Base-by-base conservation (phyloP, 2,797 vertebrate species). In the Pangasius krempfi region DNA sequence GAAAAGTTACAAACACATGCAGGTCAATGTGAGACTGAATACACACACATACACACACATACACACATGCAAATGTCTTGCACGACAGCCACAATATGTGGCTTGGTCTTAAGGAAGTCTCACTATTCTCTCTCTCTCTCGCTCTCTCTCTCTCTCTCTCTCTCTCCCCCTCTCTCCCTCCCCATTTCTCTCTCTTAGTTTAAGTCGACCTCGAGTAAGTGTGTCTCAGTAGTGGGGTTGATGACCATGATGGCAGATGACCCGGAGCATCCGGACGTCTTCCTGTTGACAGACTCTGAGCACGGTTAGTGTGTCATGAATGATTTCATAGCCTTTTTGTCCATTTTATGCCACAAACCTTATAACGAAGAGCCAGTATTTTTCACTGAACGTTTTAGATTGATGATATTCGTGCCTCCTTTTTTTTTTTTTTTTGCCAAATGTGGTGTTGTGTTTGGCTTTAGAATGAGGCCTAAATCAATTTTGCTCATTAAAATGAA, bases 181-280 rank as follows among this genome's bases (percentile, higher is more conserved):
- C 37, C 54, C 27, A 33, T 18, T 9, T 25, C 5, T 84, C 27
- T 88, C 7, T 80, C 66, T 79, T 94, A 99, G 99, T 99, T 99
- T 95, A 99, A 99, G 94, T 99, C 99, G 7, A 98, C 96, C 0
- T 97, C 98, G 1, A 98, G 96, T 94, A 99, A 99, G 95, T 97
- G 93, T 0, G 95, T 97, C 78, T 97, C 97, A 1, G 97, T 99
- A 86, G 96, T 98, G 79, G 99, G 99, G 73, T 97, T 99, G 92
- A 99, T 99, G 98, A 97, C 97, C 89, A 98, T 99, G 97, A 98
- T 99, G 98, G 97, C 98, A 1, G 98, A 99, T 73, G 98, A 99
- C 91, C 97, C 97, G 0, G 98, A 99, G 89, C 99, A 99, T 91
- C 98, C 97, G 0, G 98, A 99, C 89, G 96, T 99, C 93, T 99